These are phyloP conservation scores for Ormyrus pomaceus DNA, from an alignment of 2,888 invertebrate genomes.

Conservation along the genomic window DNA sequence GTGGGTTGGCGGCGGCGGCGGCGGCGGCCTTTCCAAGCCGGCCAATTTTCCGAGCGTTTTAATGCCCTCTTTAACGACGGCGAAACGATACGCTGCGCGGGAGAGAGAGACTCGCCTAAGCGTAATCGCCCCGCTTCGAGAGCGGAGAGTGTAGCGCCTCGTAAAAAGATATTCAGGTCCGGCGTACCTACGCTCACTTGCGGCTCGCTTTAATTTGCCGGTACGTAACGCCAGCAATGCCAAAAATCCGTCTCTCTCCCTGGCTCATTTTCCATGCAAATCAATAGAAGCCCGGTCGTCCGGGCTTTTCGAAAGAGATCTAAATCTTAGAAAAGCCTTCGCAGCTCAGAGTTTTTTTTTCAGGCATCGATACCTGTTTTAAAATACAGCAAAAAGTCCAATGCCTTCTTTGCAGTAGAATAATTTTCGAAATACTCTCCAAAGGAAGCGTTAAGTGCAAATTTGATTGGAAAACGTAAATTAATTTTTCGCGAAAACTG, in stretches of 20 bases:
- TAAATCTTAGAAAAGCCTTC: not conserved
- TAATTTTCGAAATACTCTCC: not conserved
- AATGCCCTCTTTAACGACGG: constrained; percentile 45
- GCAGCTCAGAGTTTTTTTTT: too few relatives aligned
- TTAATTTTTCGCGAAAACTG: too few relatives aligned
- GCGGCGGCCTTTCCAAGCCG: constrained; percentile 18
- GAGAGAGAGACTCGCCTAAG: not conserved
- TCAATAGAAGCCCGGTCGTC: too few relatives aligned
- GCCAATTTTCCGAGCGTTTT: constrained; percentile 43
- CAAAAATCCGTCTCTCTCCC: constrained; percentile 31
- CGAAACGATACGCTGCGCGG: not conserved
- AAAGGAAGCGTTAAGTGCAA: too few relatives aligned
- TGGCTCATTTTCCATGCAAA: too few relatives aligned
- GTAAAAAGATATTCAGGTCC: constrained; percentile 44
- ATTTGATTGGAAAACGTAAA: too few relatives aligned
- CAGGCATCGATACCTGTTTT: too few relatives aligned
- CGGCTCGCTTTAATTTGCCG: constrained; percentile 32
- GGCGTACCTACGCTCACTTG: not conserved
- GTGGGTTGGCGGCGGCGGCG: constrained; percentile 21
- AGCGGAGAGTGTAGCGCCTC: constrained; percentile 46
- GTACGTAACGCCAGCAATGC: constrained; percentile 20
- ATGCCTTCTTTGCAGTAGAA: not conserved
- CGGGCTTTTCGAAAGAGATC: not conserved
- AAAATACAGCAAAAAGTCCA: too few relatives aligned
- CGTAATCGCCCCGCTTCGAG: constrained; percentile 9